A percentile compares a stretch with the other conserved stretches of the same genome.
phyloP scores from a whole-genome alignment of 1,140 invertebrate species.

The Drosophila nigrodunni region DNA sequence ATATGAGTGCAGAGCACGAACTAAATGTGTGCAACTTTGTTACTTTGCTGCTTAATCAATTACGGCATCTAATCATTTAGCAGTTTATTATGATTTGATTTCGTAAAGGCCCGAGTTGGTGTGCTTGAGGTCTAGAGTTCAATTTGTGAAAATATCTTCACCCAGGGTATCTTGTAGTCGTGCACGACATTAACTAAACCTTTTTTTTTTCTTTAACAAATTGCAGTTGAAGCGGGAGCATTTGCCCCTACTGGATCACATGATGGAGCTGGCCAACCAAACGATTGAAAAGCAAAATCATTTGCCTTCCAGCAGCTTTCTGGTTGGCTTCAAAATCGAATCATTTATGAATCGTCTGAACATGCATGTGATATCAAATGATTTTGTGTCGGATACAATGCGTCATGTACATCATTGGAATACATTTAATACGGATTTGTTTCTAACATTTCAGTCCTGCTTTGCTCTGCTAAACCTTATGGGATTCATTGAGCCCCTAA shows the following conservation, averaged over 20 bases:
- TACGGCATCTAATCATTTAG: no score
- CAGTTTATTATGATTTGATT: no score
- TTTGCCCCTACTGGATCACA: slow-evolving; percentile 58
- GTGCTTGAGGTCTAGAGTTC: no score
- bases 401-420: slow-evolving; percentile 56
- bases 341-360: slow-evolving; percentile 66
- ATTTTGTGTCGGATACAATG: slow-evolving; percentile 54
- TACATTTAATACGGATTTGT: slow-evolving; percentile 62
- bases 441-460: slow-evolving; percentile 46
- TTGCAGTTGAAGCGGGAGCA: slow-evolving; percentile 51
- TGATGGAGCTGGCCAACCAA: slow-evolving; percentile 61
- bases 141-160: no score
- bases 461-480: slow-evolving; percentile 26
- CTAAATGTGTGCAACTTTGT: no score
- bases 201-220: neutral
- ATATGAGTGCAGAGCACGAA: no score
- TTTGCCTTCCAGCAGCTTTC: slow-evolving; percentile 44
- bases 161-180: no score
- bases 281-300: slow-evolving; percentile 48
- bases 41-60: no score
- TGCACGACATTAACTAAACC: neutral
- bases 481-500: slow-evolving; percentile 46
- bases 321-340: slow-evolving; percentile 59
- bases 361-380: slow-evolving; percentile 63
- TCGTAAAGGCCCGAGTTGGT: no score